Evolutionary conservation across 2,888 invertebrate species (phyloP).

Genomic region (Parelbella ahira): DNA sequence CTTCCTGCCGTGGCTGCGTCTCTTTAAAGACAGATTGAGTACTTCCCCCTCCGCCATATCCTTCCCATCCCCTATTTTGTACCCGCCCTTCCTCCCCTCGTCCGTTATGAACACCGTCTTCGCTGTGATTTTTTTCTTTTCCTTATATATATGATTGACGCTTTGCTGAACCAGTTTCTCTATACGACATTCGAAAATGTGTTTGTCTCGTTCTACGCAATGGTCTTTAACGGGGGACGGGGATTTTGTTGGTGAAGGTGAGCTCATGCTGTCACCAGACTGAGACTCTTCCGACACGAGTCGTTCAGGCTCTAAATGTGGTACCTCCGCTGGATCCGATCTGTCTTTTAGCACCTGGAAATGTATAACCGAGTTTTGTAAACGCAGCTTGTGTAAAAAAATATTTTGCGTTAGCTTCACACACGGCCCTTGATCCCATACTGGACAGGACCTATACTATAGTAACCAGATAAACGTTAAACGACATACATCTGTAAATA

Average conservation of each 20-base stretch:
- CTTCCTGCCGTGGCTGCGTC: slow-evolving; percentile 64
- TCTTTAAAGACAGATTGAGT: slow-evolving; percentile 63
- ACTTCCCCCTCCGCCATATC: slow-evolving; percentile 39
- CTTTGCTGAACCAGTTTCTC: slow-evolving; percentile 67
- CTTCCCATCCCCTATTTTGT: slow-evolving; percentile 26
- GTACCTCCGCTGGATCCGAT: slow-evolving; percentile 51
- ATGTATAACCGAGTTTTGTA: too few relatives aligned
- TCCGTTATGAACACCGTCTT: slow-evolving; percentile 66
- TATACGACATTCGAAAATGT: slow-evolving; percentile 63
- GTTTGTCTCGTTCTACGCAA: neutral
- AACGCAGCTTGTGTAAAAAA: too few relatives aligned
- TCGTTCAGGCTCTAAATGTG: slow-evolving; percentile 36
- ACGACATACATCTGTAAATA: too few relatives aligned
- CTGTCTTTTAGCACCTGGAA: slow-evolving; percentile 53
- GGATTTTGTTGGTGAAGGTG: slow-evolving; percentile 4
- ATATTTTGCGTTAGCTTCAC: too few relatives aligned
- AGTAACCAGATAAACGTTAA: too few relatives aligned
- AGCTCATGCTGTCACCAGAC: slow-evolving; percentile 6
- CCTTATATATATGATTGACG: slow-evolving; percentile 65
- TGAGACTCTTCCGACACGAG: slow-evolving; percentile 27
- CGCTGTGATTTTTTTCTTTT: slow-evolving; percentile 55
- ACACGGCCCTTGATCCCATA: too few relatives aligned
- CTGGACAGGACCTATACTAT: too few relatives aligned
- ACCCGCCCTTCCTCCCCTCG: slow-evolving; percentile 38
- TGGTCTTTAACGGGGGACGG: neutral